A percentile compares a stretch with the other conserved stretches of the same genome.
These are phyloP conservation scores for Campopleginae sp. DNA, from an alignment of 2,888 invertebrate genomes.

Conservation along the genomic window DNA sequence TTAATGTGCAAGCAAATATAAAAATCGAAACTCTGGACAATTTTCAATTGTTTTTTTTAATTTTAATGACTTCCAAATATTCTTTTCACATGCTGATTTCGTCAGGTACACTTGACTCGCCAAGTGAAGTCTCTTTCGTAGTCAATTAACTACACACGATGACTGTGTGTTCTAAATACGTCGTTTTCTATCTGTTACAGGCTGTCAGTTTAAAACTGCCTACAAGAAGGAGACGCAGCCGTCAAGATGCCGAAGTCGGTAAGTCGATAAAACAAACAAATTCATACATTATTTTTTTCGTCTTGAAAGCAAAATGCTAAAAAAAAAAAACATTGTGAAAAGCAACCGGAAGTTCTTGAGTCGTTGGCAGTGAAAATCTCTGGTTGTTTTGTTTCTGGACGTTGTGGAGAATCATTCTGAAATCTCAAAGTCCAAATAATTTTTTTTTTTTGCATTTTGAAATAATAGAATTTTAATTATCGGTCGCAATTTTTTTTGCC, in stretches of 20 bases:
- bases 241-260: conserved; percentile 82
- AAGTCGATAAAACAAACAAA: conserved; percentile 67
- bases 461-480: not conserved
- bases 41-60: not conserved
- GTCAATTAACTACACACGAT: conserved; percentile 46
- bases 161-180: conserved; percentile 57
- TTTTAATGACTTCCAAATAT: not conserved
- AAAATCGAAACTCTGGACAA: not conserved
- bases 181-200: conserved; percentile 76
- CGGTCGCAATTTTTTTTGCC: not conserved
- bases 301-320: not conserved
- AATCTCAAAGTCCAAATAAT: not conserved
- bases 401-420: not conserved
- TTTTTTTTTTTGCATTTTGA: not conserved
- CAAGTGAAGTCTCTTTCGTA: conserved; percentile 26
- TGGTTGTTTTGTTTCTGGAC: not conserved
- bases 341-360: not conserved
- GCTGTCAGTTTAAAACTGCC: conserved; percentile 74
- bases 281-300: not conserved
- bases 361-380: not conserved
- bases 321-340: not conserved
- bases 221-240: conserved; percentile 72
- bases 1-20: not conserved
- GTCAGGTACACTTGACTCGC: conserved; percentile 5
- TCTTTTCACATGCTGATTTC: conserved; percentile 1